phyloP scores from a whole-genome alignment of 1,140 invertebrate species.

The Drosophila malerkotliana region DNA sequence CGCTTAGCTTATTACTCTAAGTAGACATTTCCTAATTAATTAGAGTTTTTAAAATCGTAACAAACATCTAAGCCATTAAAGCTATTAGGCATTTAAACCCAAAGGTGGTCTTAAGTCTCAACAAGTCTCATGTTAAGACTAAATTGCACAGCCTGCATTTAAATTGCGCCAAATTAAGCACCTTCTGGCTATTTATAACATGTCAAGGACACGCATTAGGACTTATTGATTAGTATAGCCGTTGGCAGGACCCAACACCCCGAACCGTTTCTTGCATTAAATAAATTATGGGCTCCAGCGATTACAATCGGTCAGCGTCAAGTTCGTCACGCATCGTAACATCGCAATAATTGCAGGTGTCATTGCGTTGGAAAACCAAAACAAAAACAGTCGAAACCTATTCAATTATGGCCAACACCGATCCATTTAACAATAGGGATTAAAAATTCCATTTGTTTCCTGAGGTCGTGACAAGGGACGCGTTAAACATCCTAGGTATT shows the following conservation, averaged over 20 bases:
- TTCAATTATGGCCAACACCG: conserved; percentile 48
- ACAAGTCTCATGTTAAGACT: too few relatives aligned
- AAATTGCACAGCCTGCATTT: conserved; percentile 2
- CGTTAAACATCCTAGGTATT: conserved; percentile 32
- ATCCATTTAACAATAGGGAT: conserved; percentile 17
- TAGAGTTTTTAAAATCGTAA: not conserved
- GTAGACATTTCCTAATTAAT: too few relatives aligned
- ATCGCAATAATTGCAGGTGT: conserved; percentile 36
- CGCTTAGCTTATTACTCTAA: too few relatives aligned
- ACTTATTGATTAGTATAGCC: conserved; percentile 58
- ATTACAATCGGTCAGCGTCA: conserved; percentile 19
- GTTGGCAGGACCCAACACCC: conserved; percentile 29
- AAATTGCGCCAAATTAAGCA: conserved; percentile 13
- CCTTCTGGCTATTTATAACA: conserved; percentile 17
- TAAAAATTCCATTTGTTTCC: conserved; percentile 64
- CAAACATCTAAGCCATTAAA: not conserved
- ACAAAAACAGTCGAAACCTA: conserved; percentile 40
- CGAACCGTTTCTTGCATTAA: conserved; percentile 8
- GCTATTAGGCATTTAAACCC: too few relatives aligned
- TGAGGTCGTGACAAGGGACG: conserved; percentile 6
- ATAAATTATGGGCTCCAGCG: conserved; percentile 55
- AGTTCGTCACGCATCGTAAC: conserved; percentile 49
- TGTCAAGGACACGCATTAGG: conserved; percentile 39
- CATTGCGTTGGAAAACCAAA: conserved; percentile 28
- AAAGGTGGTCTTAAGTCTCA: too few relatives aligned